These are phyloP conservation scores for Thamnophis sirtalis DNA, from an alignment of 2,113 vertebrate species.

Conservation along the genomic window DNA sequence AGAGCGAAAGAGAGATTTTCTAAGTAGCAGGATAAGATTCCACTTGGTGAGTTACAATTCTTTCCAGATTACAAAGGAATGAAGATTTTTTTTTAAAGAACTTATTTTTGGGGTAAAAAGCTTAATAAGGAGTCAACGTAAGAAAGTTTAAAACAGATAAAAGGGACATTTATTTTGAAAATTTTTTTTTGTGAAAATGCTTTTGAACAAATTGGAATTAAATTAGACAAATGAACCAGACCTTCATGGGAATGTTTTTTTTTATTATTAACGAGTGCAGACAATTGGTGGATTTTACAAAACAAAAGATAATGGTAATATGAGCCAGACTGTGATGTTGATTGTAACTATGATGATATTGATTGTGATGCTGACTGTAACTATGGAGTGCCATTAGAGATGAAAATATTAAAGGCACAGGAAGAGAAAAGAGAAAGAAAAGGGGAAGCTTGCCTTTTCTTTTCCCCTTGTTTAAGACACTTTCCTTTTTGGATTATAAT, in stretches of 20 bases:
- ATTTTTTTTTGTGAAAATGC: background rate
- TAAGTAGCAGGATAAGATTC: background rate
- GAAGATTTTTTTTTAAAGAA: background rate
- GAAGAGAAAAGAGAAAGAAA: background rate
- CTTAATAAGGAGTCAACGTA: background rate
- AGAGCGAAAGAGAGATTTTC: background rate
- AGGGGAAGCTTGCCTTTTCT: background rate
- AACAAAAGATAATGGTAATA: background rate
- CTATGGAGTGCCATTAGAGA: background rate
- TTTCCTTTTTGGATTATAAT: background rate
- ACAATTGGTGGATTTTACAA: background rate
- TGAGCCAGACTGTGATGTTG: background rate
- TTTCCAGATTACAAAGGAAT: background rate
- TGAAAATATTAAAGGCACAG: background rate
- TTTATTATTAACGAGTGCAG: background rate
- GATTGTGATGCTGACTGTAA: background rate
- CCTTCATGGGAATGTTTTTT: background rate
- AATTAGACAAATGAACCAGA: background rate
- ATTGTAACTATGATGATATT: background rate
- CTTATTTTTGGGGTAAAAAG: background rate
- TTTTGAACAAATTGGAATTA: background rate
- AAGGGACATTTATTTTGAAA: background rate
- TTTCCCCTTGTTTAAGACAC: background rate
- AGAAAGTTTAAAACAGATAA: background rate
- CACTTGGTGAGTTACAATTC: background rate